Percentiles rank a stretch among this genome's conserved stretches.
Evolutionary conservation across 2,113 vertebrate species (phyloP).

Genomic region (Myrmophylax atrothorax): DNA sequence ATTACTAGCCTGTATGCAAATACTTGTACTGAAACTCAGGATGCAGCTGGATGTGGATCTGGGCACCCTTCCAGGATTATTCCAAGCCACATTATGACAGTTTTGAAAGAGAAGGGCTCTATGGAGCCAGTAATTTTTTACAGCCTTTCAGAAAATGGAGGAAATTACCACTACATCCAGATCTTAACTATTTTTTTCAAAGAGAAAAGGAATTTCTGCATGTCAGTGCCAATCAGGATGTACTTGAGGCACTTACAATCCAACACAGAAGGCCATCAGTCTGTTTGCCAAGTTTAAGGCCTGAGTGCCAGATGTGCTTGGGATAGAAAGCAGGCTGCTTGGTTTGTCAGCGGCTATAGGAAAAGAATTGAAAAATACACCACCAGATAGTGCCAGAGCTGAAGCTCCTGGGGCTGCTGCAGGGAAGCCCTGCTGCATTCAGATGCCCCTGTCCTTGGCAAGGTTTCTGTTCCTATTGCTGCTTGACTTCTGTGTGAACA

Average conservation of each 20-base stretch:
- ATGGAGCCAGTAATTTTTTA: slow-evolving; percentile 33
- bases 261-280: slow-evolving; percentile 35
- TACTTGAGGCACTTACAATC: slow-evolving; percentile 15
- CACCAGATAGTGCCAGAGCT: background rate
- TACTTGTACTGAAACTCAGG: slow-evolving; percentile 40
- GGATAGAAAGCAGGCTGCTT: slow-evolving; percentile 17
- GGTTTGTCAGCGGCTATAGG: background rate
- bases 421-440: slow-evolving; percentile 16
- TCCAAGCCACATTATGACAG: slow-evolving; percentile 54
- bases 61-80: slow-evolving; percentile 49
- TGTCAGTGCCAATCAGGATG: slow-evolving; percentile 50
- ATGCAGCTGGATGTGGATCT: slow-evolving; percentile 54
- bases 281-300: background rate
- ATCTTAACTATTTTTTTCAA: background rate
- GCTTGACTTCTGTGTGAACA: background rate
- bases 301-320: slow-evolving; percentile 50
- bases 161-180: slow-evolving; percentile 34
- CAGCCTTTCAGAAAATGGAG: slow-evolving; percentile 51
- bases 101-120: slow-evolving; percentile 45
- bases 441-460: background rate
- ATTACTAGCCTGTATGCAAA: slow-evolving; percentile 28
- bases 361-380: background rate
- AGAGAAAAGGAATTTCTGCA: slow-evolving; percentile 53
- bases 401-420: background rate
- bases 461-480: background rate